Evolutionary conservation across 2,113 vertebrate species (phyloP).

Genomic region (Cynocephalus volans): DNA sequence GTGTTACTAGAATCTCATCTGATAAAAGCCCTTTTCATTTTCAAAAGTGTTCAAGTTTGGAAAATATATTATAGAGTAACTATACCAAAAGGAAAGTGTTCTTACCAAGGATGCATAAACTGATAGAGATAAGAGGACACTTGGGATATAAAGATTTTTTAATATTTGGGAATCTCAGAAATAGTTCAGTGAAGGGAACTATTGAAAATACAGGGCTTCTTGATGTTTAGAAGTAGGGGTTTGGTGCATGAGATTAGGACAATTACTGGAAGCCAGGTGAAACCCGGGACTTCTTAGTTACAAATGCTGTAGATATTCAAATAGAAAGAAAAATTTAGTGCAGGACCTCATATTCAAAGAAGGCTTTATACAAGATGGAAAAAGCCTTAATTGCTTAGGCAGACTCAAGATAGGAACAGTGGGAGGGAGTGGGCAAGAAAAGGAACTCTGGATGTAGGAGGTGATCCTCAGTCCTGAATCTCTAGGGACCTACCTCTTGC

Average conservation of each 20-base stretch:
- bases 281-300: neutral
- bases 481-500: neutral
- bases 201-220: neutral
- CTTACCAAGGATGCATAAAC: neutral
- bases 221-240: neutral
- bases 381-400: neutral
- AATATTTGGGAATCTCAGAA: neutral
- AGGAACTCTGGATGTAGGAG: neutral
- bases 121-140: neutral
- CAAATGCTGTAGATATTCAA: neutral
- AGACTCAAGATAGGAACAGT: neutral
- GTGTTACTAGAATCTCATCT: neutral
- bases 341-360: neutral
- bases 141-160: neutral
- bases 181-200: neutral
- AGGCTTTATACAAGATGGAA: neutral
- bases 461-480: neutral
- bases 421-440: neutral
- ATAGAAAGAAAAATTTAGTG: neutral
- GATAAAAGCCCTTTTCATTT: neutral
- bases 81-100: neutral
- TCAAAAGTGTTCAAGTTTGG: neutral
- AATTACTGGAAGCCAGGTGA: neutral
- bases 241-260: neutral
- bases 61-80: neutral